Percentiles rank a stretch among this genome's conserved stretches.
Evolutionary conservation across 1,140 invertebrate species (phyloP).

Genomic region (Bombus pascuorum): DNA sequence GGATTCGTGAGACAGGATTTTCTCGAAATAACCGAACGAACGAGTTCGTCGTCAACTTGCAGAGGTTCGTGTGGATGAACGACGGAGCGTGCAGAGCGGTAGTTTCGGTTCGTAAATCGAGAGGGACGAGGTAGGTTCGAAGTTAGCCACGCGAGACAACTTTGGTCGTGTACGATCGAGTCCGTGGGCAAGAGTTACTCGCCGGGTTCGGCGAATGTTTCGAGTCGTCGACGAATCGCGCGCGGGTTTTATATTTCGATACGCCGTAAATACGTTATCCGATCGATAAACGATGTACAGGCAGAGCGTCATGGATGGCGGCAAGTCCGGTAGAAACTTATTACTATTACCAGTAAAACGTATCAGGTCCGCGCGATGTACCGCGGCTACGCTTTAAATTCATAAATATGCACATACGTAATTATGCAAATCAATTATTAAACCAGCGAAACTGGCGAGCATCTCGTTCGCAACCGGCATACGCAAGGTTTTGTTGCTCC

Average conservation of each 20-base stretch:
- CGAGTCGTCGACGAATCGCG: conserved; percentile 51
- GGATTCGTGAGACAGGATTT: neutral
- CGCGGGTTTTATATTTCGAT: conserved; percentile 64
- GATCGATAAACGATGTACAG: conserved; percentile 68
- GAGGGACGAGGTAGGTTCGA: neutral
- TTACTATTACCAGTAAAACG: conserved; percentile 66
- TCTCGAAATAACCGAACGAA: neutral
- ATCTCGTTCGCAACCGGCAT: conserved; percentile 56
- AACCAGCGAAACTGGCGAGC: conserved; percentile 57
- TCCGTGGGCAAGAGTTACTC: conserved; percentile 63
- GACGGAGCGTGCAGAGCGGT: neutral
- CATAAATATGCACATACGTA: conserved; percentile 69
- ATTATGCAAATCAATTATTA: conserved; percentile 70
- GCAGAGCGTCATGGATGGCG: conserved; percentile 55
- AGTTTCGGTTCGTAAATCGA: neutral
- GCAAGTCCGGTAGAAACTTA: conserved; percentile 65
- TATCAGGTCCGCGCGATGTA: conserved; percentile 55
- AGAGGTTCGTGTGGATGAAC: neutral
- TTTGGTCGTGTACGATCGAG: neutral
- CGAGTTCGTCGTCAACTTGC: neutral
- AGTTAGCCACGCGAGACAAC: conserved; percentile 1
- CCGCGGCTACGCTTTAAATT: conserved; percentile 64
- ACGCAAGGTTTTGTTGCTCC: conserved; percentile 43
- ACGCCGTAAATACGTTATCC: conserved; percentile 67
- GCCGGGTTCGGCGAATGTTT: conserved; percentile 56